Conservation (phyloP, 2,797 vertebrate species). For the Phataginus tricuspis region DNA sequence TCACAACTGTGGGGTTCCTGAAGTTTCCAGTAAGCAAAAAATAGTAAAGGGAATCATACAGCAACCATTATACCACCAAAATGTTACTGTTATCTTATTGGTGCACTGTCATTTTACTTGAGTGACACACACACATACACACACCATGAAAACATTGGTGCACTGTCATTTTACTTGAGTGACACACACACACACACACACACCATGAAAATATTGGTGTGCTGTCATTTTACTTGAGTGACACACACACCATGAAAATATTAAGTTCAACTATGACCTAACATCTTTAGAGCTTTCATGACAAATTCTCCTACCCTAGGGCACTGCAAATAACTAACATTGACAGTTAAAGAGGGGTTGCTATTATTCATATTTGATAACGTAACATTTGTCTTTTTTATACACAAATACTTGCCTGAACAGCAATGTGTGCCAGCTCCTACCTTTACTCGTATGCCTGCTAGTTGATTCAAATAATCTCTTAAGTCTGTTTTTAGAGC, state of each 20-base stretch:
- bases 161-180: no score
- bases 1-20: neutral
- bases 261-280: neutral
- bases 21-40: conserved; percentile 27
- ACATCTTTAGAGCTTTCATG: neutral
- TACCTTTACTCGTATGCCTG: no score
- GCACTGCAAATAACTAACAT: neutral
- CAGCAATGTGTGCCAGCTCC: neutral
- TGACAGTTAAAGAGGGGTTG: neutral
- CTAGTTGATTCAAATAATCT: neutral
- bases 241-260: neutral
- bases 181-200: neutral
- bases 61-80: neutral
- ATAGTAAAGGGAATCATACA: neutral
- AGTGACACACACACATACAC: neutral
- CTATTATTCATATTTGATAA: neutral
- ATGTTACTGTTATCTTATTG: neutral
- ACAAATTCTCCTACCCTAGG: neutral
- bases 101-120: neutral
- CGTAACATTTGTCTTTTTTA: neutral
- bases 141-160: no score
- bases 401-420: neutral
- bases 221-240: neutral
- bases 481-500: neutral
- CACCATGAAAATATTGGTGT: no score